Percentiles rank a stretch among this genome's conserved stretches.
Evolutionary conservation across 35 echinoderm and acorn worm species (phyloP).

Genomic region (Lytechinus variegatus): DNA sequence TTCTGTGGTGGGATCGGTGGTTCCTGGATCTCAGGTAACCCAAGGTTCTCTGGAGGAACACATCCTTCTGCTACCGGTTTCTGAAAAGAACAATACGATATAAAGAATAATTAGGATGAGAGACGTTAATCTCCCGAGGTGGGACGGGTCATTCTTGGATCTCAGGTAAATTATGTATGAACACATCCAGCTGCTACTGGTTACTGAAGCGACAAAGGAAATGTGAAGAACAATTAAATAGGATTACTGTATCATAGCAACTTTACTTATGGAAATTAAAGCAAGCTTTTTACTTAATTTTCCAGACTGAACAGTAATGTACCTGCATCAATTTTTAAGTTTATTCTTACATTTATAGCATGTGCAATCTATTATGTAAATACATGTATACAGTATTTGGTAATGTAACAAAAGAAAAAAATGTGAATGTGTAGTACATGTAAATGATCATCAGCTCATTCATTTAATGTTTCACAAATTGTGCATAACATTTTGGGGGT

Average conservation of each 20-base stretch:
- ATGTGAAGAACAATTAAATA: no score
- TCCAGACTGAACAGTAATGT: neutral
- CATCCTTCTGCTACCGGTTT: neutral
- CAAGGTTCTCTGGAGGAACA: conserved; percentile 58
- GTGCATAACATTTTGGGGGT: no score
- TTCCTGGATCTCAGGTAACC: conserved; percentile 73
- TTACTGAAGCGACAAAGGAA: conserved; percentile 15
- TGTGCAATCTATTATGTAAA: no score
- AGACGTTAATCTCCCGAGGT: conserved; percentile 75
- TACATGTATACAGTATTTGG: no score
- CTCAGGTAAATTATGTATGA: conserved; percentile 64
- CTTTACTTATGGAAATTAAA: neutral
- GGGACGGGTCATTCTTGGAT: conserved; percentile 82
- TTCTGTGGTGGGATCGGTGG: conserved; percentile 90
- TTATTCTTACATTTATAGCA: no score
- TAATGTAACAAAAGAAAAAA: no score
- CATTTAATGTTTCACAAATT: no score
- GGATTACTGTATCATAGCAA: neutral
- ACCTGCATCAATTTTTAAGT: neutral
- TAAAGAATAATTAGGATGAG: neutral
- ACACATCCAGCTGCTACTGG: conserved; percentile 42
- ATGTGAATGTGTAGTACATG: no score
- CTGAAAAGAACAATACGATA: no score
- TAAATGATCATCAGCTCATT: no score
- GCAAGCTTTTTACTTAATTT: neutral